Conservation (phyloP, 2,113 vertebrate genomes). For the Serinus canaria region DNA sequence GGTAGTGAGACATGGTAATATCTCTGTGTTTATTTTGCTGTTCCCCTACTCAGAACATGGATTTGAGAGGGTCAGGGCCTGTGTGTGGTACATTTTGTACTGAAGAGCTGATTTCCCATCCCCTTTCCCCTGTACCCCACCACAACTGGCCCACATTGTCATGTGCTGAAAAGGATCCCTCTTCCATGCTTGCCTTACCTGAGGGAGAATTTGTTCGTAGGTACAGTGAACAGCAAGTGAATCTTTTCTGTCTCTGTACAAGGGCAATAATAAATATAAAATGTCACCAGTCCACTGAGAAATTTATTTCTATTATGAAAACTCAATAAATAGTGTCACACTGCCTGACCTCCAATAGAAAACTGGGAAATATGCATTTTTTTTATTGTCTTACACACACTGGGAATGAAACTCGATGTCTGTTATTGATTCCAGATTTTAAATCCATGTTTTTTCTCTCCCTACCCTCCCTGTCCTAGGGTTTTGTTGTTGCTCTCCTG, state of each 20-base stretch:
- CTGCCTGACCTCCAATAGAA: neutral
- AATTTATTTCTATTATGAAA: neutral
- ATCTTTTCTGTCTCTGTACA: neutral
- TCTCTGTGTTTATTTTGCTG: neutral
- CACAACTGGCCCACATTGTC: neutral
- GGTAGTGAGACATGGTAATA: neutral
- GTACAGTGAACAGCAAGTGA: neutral
- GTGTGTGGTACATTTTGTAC: too few relatives aligned
- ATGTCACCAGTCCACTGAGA: fast-evolving
- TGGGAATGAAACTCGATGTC: neutral
- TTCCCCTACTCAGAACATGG: neutral
- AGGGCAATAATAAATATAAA: neutral
- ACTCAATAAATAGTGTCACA: neutral
- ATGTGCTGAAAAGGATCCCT: neutral
- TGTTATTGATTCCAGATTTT: neutral
- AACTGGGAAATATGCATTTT: neutral
- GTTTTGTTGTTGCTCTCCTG: conserved; percentile 67
- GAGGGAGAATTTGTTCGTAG: neutral
- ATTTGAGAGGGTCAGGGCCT: neutral
- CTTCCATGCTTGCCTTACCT: neutral
- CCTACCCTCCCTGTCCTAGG: neutral
- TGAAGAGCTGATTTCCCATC: neutral
- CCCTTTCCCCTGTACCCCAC: neutral
- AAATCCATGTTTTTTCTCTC: neutral
- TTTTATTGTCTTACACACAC: neutral